Evolutionary conservation across 2,113 vertebrate genomes (phyloP), one percentile per base, ranked within the genome.

Genomic region (Phyllostomus discolor): DNA sequence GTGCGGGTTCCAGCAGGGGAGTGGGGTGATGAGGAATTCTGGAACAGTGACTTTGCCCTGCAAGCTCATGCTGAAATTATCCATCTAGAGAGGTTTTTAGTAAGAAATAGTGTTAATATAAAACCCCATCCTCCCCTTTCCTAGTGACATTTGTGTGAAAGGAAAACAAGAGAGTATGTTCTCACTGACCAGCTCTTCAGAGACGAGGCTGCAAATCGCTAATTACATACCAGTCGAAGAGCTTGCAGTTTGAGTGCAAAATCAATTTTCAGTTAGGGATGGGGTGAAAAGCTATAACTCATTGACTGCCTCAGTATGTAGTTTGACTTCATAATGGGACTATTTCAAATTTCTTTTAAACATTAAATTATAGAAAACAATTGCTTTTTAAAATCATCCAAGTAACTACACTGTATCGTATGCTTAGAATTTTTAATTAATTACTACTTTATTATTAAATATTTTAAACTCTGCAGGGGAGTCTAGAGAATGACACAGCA

Each of bases 71-170:
- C 10, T 59, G 11, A 31, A 91, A 93, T 89, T 72, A 50, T 46
- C 88, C 89, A 11, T 28, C 17, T 57, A 85, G 67, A 88, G 66
- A 84, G 43, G 43, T 43, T 59, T 81, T 84, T 16, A 73, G n/a
- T 43, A 57, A 96, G n/a, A 87, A 95, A 46, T 73, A 26, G 22
- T 84, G 20, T 64, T 48, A 14, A 33, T 87, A 57, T 43, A 50
- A 70, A 94, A 72, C 73, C 16, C 10, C 11, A 11, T 84, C 50
- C 86, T 69, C 14, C 69, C 19, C 48, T 80, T 95, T 75, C 31
- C 62, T 79, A n/a, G 50, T 43, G n/a, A 64, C 92, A 95, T 84
- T 88, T 88, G 24, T 48, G 73, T 59, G 64, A 95, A 87, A 95
- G n/a, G 54, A 69, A 89, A 96, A 59, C 2, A 41, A 76, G n/a